Base-by-base conservation (phyloP, 2,113 vertebrate species). In the Willisornis vidua region DNA sequence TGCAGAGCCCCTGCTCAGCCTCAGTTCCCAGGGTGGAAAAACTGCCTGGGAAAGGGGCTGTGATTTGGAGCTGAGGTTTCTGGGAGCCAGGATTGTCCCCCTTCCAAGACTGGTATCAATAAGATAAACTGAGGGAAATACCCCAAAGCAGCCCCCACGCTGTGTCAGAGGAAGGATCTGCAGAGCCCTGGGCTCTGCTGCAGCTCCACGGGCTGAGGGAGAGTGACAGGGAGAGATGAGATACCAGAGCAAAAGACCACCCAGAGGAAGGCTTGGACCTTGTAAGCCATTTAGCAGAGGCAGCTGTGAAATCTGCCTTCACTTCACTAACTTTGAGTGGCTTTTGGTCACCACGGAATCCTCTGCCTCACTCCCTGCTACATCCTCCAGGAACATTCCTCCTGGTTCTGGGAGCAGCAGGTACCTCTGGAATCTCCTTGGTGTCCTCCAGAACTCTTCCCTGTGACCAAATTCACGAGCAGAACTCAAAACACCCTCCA, bases 401-500 rank as follows among this genome's bases (percentile, higher is more conserved):
- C 41, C 4, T 6, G 5, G 41, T 43, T 66, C 37, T 1, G 0
- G 45, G 75, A 82, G 18, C 6, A 7, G 62, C 52, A 26, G 37
- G 20, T 13, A 20, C 37, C 3, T 0, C 19, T 63, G 77, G 48
- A 9, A 26, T n/a, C 7, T 62, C 57, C 61, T 31, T 1, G 1
- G 7, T 7, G 41, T 2, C 39, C 55, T 1, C 11, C 49, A 29
- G 15, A 18, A 29, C 12, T 46, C 83, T 55, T 23, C 35, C 17
- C 51, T 2, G 28, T 5, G 65, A 39, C 57, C 15, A 3, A 5
- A 74, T n/a, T 5, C 39, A 10, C 0, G 0, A 2, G 23, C 51
- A 48, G n/a, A 63, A 19, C 3, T 43, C 51, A n/a, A 46, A 63
- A 28, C 14, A 55, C 37, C 23, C 59, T 62, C 23, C 15, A 22